Evolutionary conservation across 2,113 vertebrate species (phyloP).

Genomic region (Crypturellus undulatus): DNA sequence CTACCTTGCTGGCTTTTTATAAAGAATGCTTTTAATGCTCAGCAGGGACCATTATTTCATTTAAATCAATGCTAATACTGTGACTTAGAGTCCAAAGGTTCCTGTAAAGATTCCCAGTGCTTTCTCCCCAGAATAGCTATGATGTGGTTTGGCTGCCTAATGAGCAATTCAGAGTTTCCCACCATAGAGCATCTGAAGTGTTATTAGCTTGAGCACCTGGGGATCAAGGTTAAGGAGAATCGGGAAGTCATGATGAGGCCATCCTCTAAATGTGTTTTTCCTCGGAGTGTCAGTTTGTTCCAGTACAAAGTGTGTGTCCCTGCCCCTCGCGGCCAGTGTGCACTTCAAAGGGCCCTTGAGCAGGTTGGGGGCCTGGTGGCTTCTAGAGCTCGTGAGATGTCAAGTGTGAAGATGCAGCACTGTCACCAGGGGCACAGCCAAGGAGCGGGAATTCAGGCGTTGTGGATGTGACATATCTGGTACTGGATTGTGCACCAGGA

Average conservation of each 20-base stretch:
- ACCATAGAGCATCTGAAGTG: slow-evolving; percentile 7
- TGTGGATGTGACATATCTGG: not conserved
- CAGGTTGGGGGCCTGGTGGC: not conserved
- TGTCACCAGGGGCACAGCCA: not conserved
- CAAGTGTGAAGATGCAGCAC: not conserved
- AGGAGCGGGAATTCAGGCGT: not conserved
- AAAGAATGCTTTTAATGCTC: slow-evolving; percentile 74
- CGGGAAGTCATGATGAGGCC: slow-evolving; percentile 42
- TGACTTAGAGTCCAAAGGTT: slow-evolving; percentile 67
- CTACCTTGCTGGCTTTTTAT: slow-evolving; percentile 68
- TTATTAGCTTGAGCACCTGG: slow-evolving; percentile 59
- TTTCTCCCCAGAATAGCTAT: slow-evolving; percentile 63
- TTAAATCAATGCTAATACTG: slow-evolving; percentile 74
- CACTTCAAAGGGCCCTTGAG: not conserved
- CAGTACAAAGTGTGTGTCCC: not conserved
- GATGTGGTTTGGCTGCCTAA: slow-evolving; percentile 66
- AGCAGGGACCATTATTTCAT: slow-evolving; percentile 67
- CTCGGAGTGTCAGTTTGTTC: slow-evolving; percentile 2
- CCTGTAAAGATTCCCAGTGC: slow-evolving; percentile 70
- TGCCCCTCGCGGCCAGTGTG: not conserved
- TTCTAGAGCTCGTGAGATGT: not conserved
- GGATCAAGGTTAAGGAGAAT: slow-evolving; percentile 56
- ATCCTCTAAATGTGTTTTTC: slow-evolving; percentile 60
- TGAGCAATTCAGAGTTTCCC: slow-evolving; percentile 70
- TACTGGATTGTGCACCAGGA: not conserved